phyloP scores from a whole-genome alignment of 2,113 vertebrate genomes.

The Silurus meridionalis region DNA sequence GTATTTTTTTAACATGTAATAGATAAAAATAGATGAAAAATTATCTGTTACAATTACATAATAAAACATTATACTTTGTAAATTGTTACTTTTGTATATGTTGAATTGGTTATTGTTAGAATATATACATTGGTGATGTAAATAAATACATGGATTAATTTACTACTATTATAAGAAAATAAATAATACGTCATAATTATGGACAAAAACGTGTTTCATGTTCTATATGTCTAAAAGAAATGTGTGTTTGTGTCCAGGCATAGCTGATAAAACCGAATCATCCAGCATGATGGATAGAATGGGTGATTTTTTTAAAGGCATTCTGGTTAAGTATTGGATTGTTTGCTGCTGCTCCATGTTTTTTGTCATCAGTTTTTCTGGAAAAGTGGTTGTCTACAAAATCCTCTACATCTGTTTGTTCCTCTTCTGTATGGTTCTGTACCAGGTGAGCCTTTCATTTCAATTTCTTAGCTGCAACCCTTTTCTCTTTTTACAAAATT shows the following conservation, averaged over 20 bases:
- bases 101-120: neutral
- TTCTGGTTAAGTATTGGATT: slow-evolving; percentile 75
- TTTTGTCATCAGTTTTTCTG: slow-evolving; percentile 74
- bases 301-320: slow-evolving; percentile 67
- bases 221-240: neutral
- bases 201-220: neutral
- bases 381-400: slow-evolving; percentile 72
- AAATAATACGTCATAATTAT: neutral
- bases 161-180: neutral
- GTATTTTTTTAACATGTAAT: neutral
- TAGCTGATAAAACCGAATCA: slow-evolving; percentile 61
- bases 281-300: slow-evolving; percentile 64
- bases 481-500: neutral
- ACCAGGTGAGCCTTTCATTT: slow-evolving; percentile 63
- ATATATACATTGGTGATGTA: no score
- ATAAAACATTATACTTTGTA: neutral
- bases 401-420: slow-evolving; percentile 74
- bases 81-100: neutral
- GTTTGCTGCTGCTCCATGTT: slow-evolving; percentile 76
- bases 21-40: no score
- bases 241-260: slow-evolving; percentile 10
- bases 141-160: neutral
- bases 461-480: neutral
- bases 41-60: neutral
- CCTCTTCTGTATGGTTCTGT: slow-evolving; percentile 69